These are phyloP conservation scores for Amphilophus citrinellus DNA, from an alignment of 2,113 vertebrate genomes.

Conservation along the genomic window DNA sequence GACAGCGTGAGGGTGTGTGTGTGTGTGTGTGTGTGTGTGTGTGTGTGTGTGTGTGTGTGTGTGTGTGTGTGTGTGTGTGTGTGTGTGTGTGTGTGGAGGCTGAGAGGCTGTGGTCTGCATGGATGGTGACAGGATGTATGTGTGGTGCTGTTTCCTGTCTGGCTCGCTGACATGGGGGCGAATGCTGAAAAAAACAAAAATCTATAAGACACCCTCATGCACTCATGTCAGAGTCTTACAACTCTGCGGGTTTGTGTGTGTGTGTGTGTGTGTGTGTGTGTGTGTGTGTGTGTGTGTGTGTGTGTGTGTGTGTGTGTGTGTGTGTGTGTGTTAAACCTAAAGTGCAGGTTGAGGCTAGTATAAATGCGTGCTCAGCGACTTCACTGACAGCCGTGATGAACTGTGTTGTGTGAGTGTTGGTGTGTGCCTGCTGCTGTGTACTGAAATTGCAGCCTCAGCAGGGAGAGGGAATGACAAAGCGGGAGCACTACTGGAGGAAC, in stretches of 20 bases:
- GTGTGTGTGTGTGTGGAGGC: conserved; percentile 13
- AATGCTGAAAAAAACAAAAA: conserved; percentile 17
- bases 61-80: conserved; percentile 9
- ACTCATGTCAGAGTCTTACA: conserved; percentile 24
- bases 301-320: not conserved
- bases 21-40: too few relatives aligned
- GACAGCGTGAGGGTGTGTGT: conserved; percentile 1
- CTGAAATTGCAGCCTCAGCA: conserved; percentile 61
- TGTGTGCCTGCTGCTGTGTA: conserved; percentile 11
- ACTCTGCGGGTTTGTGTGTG: conserved; percentile 7
- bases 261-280: not conserved
- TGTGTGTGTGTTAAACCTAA: conserved; percentile 8
- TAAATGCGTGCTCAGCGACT: conserved; percentile 55
- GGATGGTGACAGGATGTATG: conserved; percentile 56
- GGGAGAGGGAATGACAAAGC: conserved; percentile 50
- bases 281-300: not conserved
- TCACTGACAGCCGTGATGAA: conserved; percentile 54
- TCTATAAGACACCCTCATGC: conserved; percentile 15
- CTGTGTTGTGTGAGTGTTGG: conserved; percentile 12
- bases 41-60: too few relatives aligned
- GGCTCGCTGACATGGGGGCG: conserved; percentile 30
- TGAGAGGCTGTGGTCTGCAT: conserved; percentile 13
- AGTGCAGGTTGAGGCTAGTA: conserved; percentile 21
- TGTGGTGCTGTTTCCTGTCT: conserved; percentile 56
- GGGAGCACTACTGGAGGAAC: conserved; percentile 29